phyloP scores from a whole-genome alignment of 2,113 vertebrate genomes.

The Neotoma lepida region DNA sequence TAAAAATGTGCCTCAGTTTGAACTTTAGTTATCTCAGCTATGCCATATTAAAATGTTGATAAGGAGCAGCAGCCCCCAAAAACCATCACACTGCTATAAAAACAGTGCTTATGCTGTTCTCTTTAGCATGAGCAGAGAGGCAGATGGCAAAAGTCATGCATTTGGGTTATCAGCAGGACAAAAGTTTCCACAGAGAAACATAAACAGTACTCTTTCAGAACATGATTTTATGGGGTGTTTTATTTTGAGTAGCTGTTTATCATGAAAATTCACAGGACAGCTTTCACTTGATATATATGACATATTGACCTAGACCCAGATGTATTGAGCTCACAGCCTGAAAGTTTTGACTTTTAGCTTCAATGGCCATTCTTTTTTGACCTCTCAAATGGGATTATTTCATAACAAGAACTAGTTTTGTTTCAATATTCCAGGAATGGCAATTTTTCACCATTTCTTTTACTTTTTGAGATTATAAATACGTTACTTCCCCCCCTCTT shows the following conservation, averaged over 20 bases:
- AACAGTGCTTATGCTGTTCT: background rate
- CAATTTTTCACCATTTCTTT: constrained; percentile 46
- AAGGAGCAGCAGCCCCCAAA: background rate
- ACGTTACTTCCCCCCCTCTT: background rate
- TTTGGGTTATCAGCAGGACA: constrained; percentile 65
- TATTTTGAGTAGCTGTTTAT: constrained; percentile 61
- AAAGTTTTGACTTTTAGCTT: constrained; percentile 45
- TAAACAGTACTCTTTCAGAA: constrained; percentile 61
- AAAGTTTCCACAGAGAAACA: constrained; percentile 74
- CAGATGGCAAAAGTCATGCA: constrained; percentile 64
- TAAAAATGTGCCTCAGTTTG: background rate
- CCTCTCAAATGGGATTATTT: constrained; percentile 42
- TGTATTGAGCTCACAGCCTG: constrained; percentile 2
- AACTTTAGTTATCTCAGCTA: background rate
- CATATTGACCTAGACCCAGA: constrained; percentile 49
- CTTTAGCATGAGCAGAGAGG: constrained; percentile 7
- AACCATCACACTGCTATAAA: background rate
- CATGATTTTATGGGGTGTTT: constrained; percentile 65
- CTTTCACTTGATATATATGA: constrained; percentile 29
- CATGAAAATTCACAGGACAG: constrained; percentile 53
- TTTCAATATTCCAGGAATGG: constrained; percentile 37
- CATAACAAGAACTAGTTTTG: constrained; percentile 50
- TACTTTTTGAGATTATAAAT: background rate
- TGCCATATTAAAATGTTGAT: background rate
- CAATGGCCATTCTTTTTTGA: constrained; percentile 48